Base-by-base conservation (phyloP, 2,797 vertebrate species). In the Huso huso region DNA sequence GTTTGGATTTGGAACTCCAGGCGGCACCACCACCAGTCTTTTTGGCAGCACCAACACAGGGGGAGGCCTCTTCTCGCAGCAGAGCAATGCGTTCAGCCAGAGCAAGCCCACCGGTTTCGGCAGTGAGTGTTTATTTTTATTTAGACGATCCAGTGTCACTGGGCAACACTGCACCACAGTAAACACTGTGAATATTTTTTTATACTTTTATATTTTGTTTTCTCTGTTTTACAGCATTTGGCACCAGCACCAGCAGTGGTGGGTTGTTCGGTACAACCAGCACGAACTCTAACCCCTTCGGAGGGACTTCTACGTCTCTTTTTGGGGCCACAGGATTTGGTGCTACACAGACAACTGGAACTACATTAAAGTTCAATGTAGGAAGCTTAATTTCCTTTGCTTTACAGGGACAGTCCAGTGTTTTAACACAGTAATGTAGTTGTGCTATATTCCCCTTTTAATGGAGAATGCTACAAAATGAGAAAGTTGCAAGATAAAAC, bases 291-390 rank as follows among this genome's bases (percentile, higher is more conserved):
- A 97, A 96, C 73, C 96, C 95, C 0, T 99, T 99, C 65, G 95
- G 95, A 11, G 91, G 87, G 6, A 82, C 93, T 0, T 86, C 93
- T 8, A 86, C 80, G 8, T 95, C 95, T 0, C 88, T 96, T 11
- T 98, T 98, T 48, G 95, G 95, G 6, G 79, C 91, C 0, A 83
- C 93, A 0, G 91, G 91, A 48, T 98, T 98, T 64, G 88, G 90
- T 0, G 79, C 95, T 2, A 74, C 91, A 48, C 94, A 93, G 52
- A 67, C 69, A 6, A 91, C 93, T 8, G 96, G 95, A 71, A 98
- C 96, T 0, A 95, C 94, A 0, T 87, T 98, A 10, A 99, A 99
- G 63, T 99, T 98, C 76, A 97, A 95, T 0, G 96, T 98, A 82
- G 83, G 94, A 37, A 37, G 23, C 23, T 37, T 37, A 3, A 37